Percentiles rank a stretch among this genome's conserved stretches.
These are phyloP conservation scores for Stictocephala bisonia DNA, from an alignment of 2,888 invertebrate genomes.

Conservation along the genomic window DNA sequence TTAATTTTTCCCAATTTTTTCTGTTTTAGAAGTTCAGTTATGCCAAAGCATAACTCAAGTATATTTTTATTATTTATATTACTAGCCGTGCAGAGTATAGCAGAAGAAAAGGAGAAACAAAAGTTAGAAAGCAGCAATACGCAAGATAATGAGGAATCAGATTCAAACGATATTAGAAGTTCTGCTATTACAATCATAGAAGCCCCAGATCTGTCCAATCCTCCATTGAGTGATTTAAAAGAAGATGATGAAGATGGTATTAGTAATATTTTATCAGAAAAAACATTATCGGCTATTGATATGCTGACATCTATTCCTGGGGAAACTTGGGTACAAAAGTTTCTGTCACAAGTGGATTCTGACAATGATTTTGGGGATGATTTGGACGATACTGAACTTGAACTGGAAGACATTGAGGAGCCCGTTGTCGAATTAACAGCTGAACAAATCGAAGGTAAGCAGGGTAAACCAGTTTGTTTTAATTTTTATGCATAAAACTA, in stretches of 20 bases:
- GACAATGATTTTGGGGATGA: constrained; percentile 64
- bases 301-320: constrained; percentile 42
- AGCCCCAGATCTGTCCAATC: constrained; percentile 65
- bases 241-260: constrained; percentile 50
- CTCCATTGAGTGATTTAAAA: constrained; percentile 49
- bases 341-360: constrained; percentile 59
- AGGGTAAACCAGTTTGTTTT: constrained; percentile 29
- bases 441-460: constrained; percentile 74
- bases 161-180: constrained; percentile 9
- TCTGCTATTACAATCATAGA: constrained; percentile 54
- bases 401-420: constrained; percentile 60
- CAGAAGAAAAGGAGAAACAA: constrained; percentile 27
- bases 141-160: neutral
- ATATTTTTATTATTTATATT: constrained; percentile 15
- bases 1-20: neutral
- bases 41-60: constrained; percentile 25
- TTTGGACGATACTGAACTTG: constrained; percentile 62
- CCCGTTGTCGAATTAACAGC: constrained; percentile 68
- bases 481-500: too few species aligned
- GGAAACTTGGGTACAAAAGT: constrained; percentile 37
- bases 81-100: constrained; percentile 29
- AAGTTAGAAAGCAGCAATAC: constrained; percentile 16
- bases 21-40: constrained; percentile 31
- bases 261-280: constrained; percentile 54
- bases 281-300: constrained; percentile 48